Evolutionary conservation across 2,797 vertebrate genomes (phyloP), one percentile per base, ranked within the genome.

Genomic region (Geotrypetes seraphini): DNA sequence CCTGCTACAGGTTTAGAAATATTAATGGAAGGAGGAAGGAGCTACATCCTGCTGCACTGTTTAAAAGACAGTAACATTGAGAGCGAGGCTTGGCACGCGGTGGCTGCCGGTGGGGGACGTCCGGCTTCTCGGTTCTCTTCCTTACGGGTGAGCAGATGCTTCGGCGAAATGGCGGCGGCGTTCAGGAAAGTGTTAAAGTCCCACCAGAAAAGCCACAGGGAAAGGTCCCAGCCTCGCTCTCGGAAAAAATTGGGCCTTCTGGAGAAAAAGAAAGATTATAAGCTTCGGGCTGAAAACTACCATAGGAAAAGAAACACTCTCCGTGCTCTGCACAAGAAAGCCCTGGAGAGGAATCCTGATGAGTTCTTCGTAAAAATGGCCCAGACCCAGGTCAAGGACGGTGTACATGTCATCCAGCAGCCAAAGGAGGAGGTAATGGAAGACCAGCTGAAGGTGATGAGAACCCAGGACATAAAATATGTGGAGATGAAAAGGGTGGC

Each of bases 251-350:
- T 99, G 49, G 95, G 95, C 3, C 31, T 97, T 21, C 50, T 97
- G 59, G 92, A 99, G 70, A 99, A 99, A 77, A 97, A 95, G 78
- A 89, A 92, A 53, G 95, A 97, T 50, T 96, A 97, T 73, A 86
- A 85, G 71, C 84, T 92, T 25, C 86, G 93, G 2, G 91, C 95
- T 19, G 56, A 66, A n/a, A n/a, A 98, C 56, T 92, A 87, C 60
- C 88, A 84, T 61, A 92, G 85, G 67, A 99, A 99, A 39, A 82
- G 86, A 61, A 89, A 91, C 51, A 89, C 83, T 0, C 82, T 98
- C 17, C 52, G 68, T 56, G 93, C 87, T 2, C 78, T 97, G 27
- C 85, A 84, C 4, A 92, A 84, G 66, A 96, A 92, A 62, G 92
- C 94, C n/a, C 63, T 87, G 80, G 89, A 96, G 37, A 96, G 91